Conservation (phyloP, 2,113 vertebrate genomes). For the Pelecanus crispus region DNA sequence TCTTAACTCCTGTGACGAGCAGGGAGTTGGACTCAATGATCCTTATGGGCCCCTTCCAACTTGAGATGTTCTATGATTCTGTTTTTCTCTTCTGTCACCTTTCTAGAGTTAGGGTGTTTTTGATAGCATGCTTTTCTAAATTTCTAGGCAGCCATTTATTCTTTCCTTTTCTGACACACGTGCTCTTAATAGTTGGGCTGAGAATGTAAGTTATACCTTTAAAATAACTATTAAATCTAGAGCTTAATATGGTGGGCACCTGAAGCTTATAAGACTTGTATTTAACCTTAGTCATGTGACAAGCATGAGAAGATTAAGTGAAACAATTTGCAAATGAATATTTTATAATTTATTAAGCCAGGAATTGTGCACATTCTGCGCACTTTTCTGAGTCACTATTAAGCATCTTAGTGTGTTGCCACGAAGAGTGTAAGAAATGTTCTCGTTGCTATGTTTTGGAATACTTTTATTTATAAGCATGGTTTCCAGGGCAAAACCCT, state of each 20-base stretch:
- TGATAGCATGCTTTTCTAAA: background rate
- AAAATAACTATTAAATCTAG: background rate
- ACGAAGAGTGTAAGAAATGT: conserved; percentile 19
- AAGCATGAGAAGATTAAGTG: background rate
- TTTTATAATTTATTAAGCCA: conserved; percentile 37
- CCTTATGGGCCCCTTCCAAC: background rate
- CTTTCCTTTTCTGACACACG: background rate
- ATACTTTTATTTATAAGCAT: background rate
- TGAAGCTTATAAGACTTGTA: background rate
- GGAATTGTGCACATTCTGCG: background rate
- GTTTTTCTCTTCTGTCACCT: background rate
- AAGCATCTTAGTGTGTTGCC: conserved; percentile 3
- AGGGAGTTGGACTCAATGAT: background rate
- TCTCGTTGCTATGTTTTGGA: conserved; percentile 11
- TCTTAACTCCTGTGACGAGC: background rate
- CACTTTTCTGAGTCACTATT: conserved; percentile 1
- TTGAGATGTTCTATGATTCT: background rate
- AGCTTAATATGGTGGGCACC: background rate
- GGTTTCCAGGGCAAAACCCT: conserved; percentile 7
- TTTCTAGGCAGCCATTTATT: background rate
- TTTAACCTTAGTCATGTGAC: conserved; percentile 4
- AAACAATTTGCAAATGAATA: conserved; percentile 39
- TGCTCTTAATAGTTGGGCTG: background rate
- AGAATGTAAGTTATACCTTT: background rate
- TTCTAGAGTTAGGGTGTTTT: background rate